Percentiles rank a stretch among this genome's conserved stretches.
Conservation (phyloP, 2,797 vertebrate genomes). For the Mus minutoides region DNA sequence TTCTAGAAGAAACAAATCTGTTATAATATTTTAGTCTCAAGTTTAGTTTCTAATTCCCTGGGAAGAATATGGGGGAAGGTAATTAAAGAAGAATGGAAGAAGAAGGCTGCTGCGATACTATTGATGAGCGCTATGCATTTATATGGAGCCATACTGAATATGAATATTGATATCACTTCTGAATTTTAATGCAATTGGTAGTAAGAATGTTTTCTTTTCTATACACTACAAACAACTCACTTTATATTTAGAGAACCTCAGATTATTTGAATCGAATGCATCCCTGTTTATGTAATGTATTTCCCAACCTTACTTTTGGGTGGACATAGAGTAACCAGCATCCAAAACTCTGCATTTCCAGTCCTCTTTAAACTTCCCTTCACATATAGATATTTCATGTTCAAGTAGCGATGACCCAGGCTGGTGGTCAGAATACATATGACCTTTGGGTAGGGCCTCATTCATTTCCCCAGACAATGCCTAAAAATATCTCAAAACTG, state of each 20-base stretch:
- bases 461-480: not conserved
- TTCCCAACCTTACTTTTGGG: not conserved
- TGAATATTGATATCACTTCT: not conserved
- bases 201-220: not conserved
- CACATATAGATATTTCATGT: not conserved
- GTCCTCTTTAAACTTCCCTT: not conserved
- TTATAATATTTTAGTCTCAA: not conserved
- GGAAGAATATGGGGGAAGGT: not conserved
- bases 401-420: not conserved
- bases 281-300: not conserved
- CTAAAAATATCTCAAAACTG: not conserved
- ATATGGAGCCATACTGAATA: not conserved
- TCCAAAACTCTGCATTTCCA: not conserved
- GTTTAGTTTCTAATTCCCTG: not conserved
- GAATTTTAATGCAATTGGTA: not conserved
- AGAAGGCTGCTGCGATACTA: not conserved
- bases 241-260: not conserved
- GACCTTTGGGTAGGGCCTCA: not conserved
- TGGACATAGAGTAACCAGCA: not conserved
- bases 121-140: not conserved
- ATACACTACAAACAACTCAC: not conserved
- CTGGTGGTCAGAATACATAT: not conserved
- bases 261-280: not conserved
- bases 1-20: not conserved
- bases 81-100: not conserved